Base-by-base conservation (phyloP, 1,140 invertebrate species). In the Brachionus plicatilis region DNA sequence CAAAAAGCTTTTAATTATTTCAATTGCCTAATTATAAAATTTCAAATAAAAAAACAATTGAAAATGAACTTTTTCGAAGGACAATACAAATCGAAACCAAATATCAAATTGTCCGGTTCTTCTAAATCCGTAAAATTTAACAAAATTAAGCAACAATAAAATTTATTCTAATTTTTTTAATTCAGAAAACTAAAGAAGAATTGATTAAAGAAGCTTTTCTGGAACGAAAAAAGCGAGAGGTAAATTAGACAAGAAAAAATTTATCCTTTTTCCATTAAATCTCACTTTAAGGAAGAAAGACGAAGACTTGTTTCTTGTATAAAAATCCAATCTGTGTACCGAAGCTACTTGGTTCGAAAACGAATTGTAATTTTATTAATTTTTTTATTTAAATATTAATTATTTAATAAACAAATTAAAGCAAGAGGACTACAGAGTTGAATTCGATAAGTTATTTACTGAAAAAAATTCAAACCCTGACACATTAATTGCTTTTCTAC, bases 1-100 rank as follows among this genome's bases (percentile, higher is more conserved):
- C n/a, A 60, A 20, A 60, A 60, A 60, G 8, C 53, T 60, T 60
- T 60, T 60, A 20, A 20, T 60, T 60, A 20, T 53, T n/a, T 53
- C 47, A 53, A 53, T 53, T 53, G 47, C 47, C 17, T n/a, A 24
- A 60, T 60, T 60, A 60, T 24, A 17, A 47, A 60, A 20, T 60
- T 41, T 33, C 33, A 14, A 33, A 33, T 14, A 68, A 41, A 68
- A 37, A 68, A 33, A 5, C 14, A 27, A 27, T 47, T 37, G 24
- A 50, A 76, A 50, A 82, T 82, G 79, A 68, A 82, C 37, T 82
- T 82, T 41, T 82, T 82, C 41, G 79, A 82, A 43, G 79, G 79
- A 24, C 65, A 60, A 43, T 82, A 65, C 29, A 82, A 82, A 47
- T 82, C 79, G 17, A 60, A 68, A 24, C 79, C 79, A 9, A 65